Conservation (phyloP, 2,113 vertebrate species). For the Panurus biarmicus region DNA sequence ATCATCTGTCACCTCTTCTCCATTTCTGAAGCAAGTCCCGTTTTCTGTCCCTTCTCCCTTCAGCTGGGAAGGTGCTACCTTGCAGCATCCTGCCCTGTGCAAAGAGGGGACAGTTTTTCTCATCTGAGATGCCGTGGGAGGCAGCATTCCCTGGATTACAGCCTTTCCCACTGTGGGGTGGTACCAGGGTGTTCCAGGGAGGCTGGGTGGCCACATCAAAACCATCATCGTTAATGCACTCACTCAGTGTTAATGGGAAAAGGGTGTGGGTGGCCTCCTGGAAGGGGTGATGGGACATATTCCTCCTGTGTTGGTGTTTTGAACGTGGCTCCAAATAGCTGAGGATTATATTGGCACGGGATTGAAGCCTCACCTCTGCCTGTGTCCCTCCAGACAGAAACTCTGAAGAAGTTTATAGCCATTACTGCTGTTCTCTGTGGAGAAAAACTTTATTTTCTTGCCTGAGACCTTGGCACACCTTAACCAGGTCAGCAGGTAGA, state of each 20-base stretch:
- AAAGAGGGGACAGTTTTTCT: not conserved
- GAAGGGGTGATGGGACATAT: not conserved
- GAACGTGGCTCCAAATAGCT: fast-evolving
- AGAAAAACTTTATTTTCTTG: not conserved
- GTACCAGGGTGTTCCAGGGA: not conserved
- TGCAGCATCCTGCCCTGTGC: not conserved
- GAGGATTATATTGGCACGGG: fast-evolving
- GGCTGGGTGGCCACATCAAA: not conserved
- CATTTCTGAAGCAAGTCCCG: not conserved
- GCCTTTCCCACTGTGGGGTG: not conserved
- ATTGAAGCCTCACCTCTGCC: not conserved
- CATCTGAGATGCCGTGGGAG: not conserved
- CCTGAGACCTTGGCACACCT: not conserved
- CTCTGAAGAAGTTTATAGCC: not conserved
- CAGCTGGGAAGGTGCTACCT: not conserved
- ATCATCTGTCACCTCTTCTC: not conserved
- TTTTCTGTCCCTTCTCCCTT: not conserved
- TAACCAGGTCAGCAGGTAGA: not conserved
- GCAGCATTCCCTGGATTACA: not conserved
- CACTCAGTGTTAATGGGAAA: not conserved
- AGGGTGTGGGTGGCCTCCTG: not conserved
- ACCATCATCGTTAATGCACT: fast-evolving
- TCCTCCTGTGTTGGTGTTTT: not conserved
- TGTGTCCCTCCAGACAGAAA: not conserved
- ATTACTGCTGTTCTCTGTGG: not conserved